Base-by-base conservation (phyloP, 1,140 invertebrate genomes). In the Cydia fagiglandana region DNA sequence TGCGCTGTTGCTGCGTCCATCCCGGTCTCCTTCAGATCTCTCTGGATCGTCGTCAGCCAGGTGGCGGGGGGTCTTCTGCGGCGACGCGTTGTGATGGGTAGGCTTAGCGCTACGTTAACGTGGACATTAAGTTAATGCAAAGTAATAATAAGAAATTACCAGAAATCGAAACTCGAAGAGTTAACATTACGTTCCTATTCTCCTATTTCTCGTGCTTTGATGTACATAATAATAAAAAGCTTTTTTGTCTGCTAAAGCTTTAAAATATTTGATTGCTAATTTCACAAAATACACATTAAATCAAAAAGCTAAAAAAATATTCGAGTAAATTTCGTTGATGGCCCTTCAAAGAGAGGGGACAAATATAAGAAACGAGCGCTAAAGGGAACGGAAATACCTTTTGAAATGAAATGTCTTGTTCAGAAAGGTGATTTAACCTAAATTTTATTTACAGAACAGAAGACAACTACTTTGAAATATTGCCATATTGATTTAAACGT, bases 361-460 rank as follows among this genome's bases (percentile, higher is more conserved):
- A 20, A 70, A 70, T 70, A 70, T 70, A 45, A 38, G 66, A 41
- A 38, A 70, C 15, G 30, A 10, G 66, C 66, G 66, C 13, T 38
- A 41, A 70, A 70, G 20, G 66, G 66, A 70, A 70, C 20, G 66
- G 34, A 41, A 70, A 70, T 70, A 38, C 66, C 66, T 38, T 41
- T 17, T n/a, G 30, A 70, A 70, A 70, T 70, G n/a, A 70, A 70
- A 70, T 45, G 66, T 70, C 66, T 6, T 17, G 30, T 70, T 70
- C 2, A 70, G n/a, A 6, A 38, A 38, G 66, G 30, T 61, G 56
- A 61, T 61, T 61, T 61, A 61, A 24, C 24, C 20, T n/a, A n/a
- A 61, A 61, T 20, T 56, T 56, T 61, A 13, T 61, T 12, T 61
- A 24, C 3, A 10, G 56, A 12, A 24, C 17, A 61, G 15, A 53